Percentiles rank a stretch among this genome's conserved stretches.
phyloP scores from a whole-genome alignment of 2,888 invertebrate genomes.

The Bimastos eiseni region DNA sequence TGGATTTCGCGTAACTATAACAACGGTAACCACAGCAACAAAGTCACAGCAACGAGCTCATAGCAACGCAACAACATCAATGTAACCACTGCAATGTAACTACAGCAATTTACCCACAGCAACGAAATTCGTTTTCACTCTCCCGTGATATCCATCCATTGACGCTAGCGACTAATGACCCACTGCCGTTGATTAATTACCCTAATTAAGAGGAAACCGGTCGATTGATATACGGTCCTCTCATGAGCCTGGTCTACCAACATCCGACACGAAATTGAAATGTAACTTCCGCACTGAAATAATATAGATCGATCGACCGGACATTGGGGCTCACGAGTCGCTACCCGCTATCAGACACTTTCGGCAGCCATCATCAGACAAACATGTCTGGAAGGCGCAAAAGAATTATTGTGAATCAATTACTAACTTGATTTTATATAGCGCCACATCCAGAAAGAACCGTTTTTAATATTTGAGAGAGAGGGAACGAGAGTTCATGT shows the following conservation, averaged over 20 bases:
- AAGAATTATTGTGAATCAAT: neutral
- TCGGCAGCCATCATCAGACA: neutral
- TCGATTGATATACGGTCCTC: neutral
- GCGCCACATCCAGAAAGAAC: neutral
- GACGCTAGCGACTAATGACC: neutral
- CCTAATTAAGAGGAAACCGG: neutral
- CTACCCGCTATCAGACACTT: neutral
- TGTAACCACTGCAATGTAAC: neutral
- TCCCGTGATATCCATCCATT: neutral
- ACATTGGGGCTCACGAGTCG: too few species aligned
- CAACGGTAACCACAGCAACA: too few species aligned
- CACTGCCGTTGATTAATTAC: neutral
- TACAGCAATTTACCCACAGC: neutral
- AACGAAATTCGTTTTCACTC: neutral
- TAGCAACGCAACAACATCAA: neutral
- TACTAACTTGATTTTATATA: neutral
- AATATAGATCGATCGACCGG: neutral
- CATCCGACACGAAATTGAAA: neutral
- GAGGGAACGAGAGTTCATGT: too few species aligned
- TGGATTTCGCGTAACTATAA: neutral
- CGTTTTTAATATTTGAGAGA: too few species aligned
- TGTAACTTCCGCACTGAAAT: neutral
- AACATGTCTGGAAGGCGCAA: neutral
- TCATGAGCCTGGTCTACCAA: neutral
- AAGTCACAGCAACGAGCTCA: neutral